Conservation (phyloP, 2,797 vertebrate genomes). For the Sebastes elongatus region DNA sequence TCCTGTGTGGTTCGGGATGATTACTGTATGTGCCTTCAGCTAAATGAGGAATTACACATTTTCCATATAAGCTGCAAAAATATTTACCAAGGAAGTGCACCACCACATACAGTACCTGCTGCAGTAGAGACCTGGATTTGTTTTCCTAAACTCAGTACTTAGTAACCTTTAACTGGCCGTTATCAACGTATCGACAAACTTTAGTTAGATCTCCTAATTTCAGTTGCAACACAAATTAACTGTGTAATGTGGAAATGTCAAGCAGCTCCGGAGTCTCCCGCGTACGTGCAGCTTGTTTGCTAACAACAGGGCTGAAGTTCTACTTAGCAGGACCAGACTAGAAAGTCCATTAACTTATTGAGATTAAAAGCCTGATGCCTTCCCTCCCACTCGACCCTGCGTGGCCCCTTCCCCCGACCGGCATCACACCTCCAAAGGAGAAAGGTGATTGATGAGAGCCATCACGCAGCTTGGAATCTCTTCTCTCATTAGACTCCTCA, state of each 20-base stretch:
- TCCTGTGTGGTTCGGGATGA: background rate
- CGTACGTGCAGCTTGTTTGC: constrained; percentile 64
- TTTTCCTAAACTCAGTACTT: constrained; percentile 34
- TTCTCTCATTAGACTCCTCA: constrained; percentile 82
- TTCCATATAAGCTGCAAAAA: background rate
- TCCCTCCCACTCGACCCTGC: constrained; percentile 45
- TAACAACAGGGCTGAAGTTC: constrained; percentile 67
- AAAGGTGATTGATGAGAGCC: constrained; percentile 86
- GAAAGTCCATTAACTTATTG: constrained; percentile 85
- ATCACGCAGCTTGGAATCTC: constrained; percentile 83
- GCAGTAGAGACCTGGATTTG: constrained; percentile 12
- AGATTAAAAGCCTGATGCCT: constrained; percentile 85
- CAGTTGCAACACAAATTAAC: constrained; percentile 55
- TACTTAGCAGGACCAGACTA: constrained; percentile 53
- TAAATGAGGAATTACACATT: background rate
- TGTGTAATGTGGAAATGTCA: constrained; percentile 58
- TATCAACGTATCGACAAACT: constrained; percentile 56
- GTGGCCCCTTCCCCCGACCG: constrained; percentile 43
- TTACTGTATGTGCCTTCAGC: background rate
- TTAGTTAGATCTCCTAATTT: constrained; percentile 56
- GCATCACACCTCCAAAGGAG: constrained; percentile 80
- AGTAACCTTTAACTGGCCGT: constrained; percentile 56
- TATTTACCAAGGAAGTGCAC: background rate
- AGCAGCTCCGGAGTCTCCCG: constrained; percentile 32
- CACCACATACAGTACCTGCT: background rate